Base-by-base conservation (phyloP, 92 coral and sea anemone species). In the Bergia sp. region DNA sequence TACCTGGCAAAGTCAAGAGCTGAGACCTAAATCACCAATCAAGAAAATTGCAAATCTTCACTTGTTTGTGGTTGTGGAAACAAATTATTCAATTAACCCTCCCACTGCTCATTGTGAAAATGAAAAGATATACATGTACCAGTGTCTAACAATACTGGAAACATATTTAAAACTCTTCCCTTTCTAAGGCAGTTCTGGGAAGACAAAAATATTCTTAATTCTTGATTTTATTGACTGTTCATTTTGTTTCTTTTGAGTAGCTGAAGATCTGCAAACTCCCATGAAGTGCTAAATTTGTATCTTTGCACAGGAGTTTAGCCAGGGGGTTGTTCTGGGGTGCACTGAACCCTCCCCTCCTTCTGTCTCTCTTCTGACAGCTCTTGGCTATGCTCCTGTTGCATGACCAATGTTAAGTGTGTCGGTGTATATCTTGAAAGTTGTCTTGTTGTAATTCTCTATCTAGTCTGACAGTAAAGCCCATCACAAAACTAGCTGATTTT, bases 1-100 rank as follows among this genome's bases (percentile, higher is more conserved):
- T 74, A 2, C 87, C 87, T 9, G 74, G 87, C 50, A 84, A 84
- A 84, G 79, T 23, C 38, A 84, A 84, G 61, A 84, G 78, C 79
- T 84, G 53, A 69, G 65, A 69, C 44, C 45, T 38, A 41, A 53
- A 37, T 18, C 12, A 5, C n/a, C 85, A 5, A 7, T 55, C 71
- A 6, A 55, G 65, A 49, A n/a, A 41, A 45, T n/a, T 1, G 57
- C 80, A 76, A 18, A 76, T 15, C 37, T 41, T n/a, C 4, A 39
- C 80, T 41, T 41, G 12, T 41, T 9, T 76, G 80, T 41, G 23
- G 44, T 77, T 77, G 81, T 43, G 5, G n/a, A 43, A 77, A 36
- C 47, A 18, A 41, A 42, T 3, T 42, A 2, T 43, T 73, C 49
- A 18, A 29, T 77, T 58, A 15, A 77, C 58, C 10, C 3, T 77